Evolutionary conservation across 2,888 invertebrate species (phyloP).

Genomic region (Koerneria pararmatus): DNA sequence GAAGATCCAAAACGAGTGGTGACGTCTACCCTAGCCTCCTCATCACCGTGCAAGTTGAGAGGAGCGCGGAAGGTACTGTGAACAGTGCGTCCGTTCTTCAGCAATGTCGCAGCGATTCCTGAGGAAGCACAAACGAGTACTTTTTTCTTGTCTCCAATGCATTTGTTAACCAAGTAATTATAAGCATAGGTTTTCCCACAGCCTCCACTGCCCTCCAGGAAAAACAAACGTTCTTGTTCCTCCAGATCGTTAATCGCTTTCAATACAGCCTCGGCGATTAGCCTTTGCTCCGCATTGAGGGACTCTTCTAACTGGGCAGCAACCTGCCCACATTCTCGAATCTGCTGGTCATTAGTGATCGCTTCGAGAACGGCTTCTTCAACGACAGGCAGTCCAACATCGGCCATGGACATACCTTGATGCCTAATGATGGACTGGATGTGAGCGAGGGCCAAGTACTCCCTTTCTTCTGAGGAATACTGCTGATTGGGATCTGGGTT

Average conservation of each 20-base stretch:
- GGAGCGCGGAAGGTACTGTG: slow-evolving; percentile 8
- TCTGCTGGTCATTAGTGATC: neutral
- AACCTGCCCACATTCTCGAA: neutral
- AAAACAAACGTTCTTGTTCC: neutral
- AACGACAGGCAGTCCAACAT: neutral
- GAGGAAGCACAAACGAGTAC: slow-evolving; percentile 18
- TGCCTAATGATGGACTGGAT: slow-evolving; percentile 6
- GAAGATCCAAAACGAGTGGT: neutral
- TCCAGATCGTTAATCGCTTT: neutral
- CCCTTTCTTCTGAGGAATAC: neutral
- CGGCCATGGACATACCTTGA: neutral
- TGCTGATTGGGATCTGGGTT: neutral
- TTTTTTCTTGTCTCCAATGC: neutral
- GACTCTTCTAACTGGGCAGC: neutral
- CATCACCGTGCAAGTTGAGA: neutral
- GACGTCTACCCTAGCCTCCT: neutral
- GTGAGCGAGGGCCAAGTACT: neutral
- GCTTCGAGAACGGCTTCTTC: neutral
- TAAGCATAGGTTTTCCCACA: slow-evolving; percentile 20
- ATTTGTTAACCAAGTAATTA: slow-evolving; percentile 16
- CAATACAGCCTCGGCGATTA: neutral
- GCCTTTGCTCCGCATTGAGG: neutral
- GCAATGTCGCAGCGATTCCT: slow-evolving; percentile 22
- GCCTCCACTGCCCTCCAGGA: slow-evolving; percentile 20
- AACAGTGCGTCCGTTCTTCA: slow-evolving; percentile 12